Evolutionary conservation across 2,113 vertebrate species (phyloP).

Genomic region (Chelonoidis abingdonii): DNA sequence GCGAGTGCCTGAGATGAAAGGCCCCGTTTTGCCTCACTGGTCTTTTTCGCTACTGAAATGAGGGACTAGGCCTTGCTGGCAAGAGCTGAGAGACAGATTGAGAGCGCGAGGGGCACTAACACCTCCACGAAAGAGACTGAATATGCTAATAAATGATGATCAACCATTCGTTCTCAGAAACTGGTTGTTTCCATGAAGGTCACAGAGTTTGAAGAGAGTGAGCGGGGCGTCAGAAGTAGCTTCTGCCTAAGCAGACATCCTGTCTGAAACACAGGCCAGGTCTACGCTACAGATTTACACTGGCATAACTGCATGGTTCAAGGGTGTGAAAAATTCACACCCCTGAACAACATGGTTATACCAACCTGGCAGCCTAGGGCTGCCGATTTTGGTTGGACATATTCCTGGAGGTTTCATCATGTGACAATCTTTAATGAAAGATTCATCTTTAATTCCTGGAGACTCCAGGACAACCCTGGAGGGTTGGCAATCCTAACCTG

Average conservation of each 20-base stretch:
- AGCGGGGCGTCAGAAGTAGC: neutral
- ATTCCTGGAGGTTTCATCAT: too few relatives aligned
- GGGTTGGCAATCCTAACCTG: neutral
- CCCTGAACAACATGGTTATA: neutral
- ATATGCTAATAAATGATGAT: neutral
- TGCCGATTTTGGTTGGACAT: too few relatives aligned
- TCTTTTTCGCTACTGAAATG: neutral
- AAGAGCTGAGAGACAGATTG: neutral
- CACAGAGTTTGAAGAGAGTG: neutral
- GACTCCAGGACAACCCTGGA: too few relatives aligned
- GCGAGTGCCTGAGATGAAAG: neutral
- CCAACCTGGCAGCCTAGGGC: neutral
- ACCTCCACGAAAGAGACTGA: neutral
- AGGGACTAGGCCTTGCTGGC: neutral
- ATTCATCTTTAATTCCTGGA: too few relatives aligned
- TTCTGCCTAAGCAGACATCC: neutral
- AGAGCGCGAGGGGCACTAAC: neutral
- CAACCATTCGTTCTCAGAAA: constrained; percentile 41
- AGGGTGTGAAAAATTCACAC: neutral
- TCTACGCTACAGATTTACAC: neutral
- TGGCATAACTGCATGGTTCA: neutral
- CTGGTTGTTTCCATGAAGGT: neutral
- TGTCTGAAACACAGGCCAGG: neutral
- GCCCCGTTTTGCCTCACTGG: neutral
- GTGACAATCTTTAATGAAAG: too few relatives aligned